Base-by-base conservation (phyloP, 2,113 vertebrate species). In the Gallinago media region DNA sequence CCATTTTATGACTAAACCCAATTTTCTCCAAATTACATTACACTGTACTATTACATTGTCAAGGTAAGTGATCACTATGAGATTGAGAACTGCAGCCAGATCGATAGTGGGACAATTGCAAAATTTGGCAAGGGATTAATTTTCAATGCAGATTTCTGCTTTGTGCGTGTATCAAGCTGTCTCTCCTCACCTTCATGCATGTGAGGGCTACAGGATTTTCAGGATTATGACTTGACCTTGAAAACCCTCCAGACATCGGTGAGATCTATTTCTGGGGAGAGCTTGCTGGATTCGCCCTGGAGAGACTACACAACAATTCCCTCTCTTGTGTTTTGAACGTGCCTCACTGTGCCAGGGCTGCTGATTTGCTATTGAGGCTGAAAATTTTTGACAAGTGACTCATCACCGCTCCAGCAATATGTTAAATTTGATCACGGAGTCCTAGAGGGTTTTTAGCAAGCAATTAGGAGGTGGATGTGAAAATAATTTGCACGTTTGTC, bases 391-490 rank as follows among this genome's bases (percentile, higher is more conserved):
- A 32, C 87, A 74, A 88, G 70, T 97, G 96, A 96, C 92, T 97
- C 96, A 97, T 67, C 58, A 56, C 47, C 0, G 0, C 79, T 92
- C 92, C 68, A 94, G 87, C 85, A 96, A 88, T 87, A 82, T 71
- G 83, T 92, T 92, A 78, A 91, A 90, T 95, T 97, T 96, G 97
- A 97, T 97, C 96, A 91, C 29, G 27, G 88, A 88, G 61, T 96
- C 96, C 94, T 90, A 94, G 83, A 95, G 93, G 96, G 92, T 25
- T 97, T 97, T 97, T 89, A 96, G 84, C 78, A 29, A 94, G 96
- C 94, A 97, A 97, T 97, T 97, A 97, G 94, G 96, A 93, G 92
- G 96, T 96, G 97, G 92, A 97, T 97, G 94, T 81, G 91, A 97
- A 96, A 96, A 97, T 97, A 97, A 97, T 97, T 97, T 97, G 96